Conservation (phyloP, 2,888 invertebrate species). For the Xestoiulus laeticollis region DNA sequence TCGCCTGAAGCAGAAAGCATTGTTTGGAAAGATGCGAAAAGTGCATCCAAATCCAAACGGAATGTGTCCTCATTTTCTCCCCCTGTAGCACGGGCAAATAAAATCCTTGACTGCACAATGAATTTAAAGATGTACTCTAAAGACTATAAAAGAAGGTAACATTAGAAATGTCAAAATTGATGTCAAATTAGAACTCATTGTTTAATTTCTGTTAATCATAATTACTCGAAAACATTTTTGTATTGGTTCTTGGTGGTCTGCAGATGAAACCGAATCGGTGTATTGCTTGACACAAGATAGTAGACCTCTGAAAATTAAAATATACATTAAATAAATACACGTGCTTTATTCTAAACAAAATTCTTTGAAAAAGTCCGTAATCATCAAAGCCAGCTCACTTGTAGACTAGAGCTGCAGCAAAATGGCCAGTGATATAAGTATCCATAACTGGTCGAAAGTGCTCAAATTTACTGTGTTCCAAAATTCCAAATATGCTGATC, state of each 20-base stretch:
- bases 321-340: not conserved
- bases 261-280: constrained; percentile 84
- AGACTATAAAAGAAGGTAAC: constrained; percentile 66
- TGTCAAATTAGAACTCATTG: not conserved
- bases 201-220: not conserved
- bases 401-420: constrained; percentile 93
- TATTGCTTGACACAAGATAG: constrained; percentile 89
- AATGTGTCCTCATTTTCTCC: constrained; percentile 91
- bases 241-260: constrained; percentile 88
- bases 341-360: not conserved
- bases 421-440: constrained; percentile 92
- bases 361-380: not conserved
- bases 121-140: constrained; percentile 92
- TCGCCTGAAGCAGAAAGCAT: constrained; percentile 71
- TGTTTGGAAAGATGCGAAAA: constrained; percentile 78
- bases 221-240: constrained; percentile 80
- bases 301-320: constrained; percentile 72
- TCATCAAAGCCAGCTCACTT: constrained; percentile 71
- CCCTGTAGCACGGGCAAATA: constrained; percentile 86
- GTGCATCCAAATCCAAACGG: constrained; percentile 71
- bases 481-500: constrained; percentile 86
- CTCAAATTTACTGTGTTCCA: constrained; percentile 91
- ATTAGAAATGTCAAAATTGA: not conserved
- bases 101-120: constrained; percentile 84
- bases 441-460: constrained; percentile 94